Evolutionary conservation across 2,797 vertebrate genomes (phyloP).

Genomic region (Amblyraja radiata): DNA sequence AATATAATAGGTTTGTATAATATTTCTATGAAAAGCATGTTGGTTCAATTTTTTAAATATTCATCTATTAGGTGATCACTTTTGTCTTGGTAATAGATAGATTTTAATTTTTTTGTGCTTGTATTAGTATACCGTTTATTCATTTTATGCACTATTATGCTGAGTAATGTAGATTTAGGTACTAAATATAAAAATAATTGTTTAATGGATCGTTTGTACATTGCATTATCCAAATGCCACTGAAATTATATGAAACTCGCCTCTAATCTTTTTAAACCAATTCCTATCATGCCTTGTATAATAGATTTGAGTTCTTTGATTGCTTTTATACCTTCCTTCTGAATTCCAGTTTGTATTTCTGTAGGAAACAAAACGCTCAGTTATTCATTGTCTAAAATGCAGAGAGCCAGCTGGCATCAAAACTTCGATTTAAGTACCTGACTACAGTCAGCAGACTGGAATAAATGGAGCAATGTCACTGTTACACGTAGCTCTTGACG

Average conservation of each 20-base stretch:
- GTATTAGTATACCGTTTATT: neutral
- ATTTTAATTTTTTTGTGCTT: constrained; percentile 37
- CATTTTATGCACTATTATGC: neutral
- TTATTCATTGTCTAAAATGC: neutral
- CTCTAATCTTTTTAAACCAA: neutral
- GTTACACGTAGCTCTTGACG: neutral
- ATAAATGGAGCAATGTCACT: neutral
- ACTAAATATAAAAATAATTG: neutral
- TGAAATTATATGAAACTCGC: neutral
- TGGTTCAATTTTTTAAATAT: neutral
- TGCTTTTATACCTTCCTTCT: neutral
- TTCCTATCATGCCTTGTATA: neutral
- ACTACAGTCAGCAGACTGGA: neutral
- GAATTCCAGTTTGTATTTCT: neutral
- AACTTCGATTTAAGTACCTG: neutral
- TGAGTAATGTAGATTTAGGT: neutral
- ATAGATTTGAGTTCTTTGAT: neutral
- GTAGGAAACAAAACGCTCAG: too few relatives aligned
- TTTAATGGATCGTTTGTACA: neutral
- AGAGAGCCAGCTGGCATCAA: neutral
- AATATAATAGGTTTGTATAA: constrained; percentile 35
- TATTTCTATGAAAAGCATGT: constrained; percentile 17
- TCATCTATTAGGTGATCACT: neutral
- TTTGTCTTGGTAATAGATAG: constrained; percentile 39
- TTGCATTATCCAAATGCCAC: neutral